Percentiles rank a stretch among this genome's conserved stretches.
These are phyloP conservation scores for Zoanthus sociatus DNA, from an alignment of 92 coral and sea anemone genomes.

Conservation along the genomic window DNA sequence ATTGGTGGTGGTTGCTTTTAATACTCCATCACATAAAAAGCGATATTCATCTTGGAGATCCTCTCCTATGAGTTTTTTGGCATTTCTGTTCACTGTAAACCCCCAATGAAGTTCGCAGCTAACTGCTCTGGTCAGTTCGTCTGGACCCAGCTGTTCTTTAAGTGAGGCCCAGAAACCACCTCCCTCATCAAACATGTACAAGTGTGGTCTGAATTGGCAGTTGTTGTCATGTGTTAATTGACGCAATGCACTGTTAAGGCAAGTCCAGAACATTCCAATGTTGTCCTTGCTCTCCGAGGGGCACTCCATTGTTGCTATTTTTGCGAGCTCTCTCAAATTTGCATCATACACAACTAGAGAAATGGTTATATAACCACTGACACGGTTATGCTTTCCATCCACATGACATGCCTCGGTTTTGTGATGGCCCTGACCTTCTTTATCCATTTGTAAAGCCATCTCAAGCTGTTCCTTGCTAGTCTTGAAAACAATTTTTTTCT, in stretches of 20 bases:
- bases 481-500: constrained; percentile 56
- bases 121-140: constrained; percentile 63
- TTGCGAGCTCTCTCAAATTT: constrained; percentile 62
- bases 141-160: constrained; percentile 58
- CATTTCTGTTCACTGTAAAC: constrained; percentile 67
- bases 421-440: constrained; percentile 62
- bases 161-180: constrained; percentile 73
- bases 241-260: constrained; percentile 55
- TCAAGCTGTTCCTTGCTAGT: constrained; percentile 70
- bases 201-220: constrained; percentile 57
- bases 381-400: constrained; percentile 70
- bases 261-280: constrained; percentile 63
- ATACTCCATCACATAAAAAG: constrained; percentile 44
- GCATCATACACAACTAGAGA: constrained; percentile 67
- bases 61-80: constrained; percentile 70
- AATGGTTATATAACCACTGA: constrained; percentile 66
- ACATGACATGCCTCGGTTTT: constrained; percentile 65
- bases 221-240: constrained; percentile 46
- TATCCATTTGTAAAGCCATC: constrained; percentile 65
- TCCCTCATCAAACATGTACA: constrained; percentile 69
- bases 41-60: constrained; percentile 60
- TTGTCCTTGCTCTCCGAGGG: constrained; percentile 67
- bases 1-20: constrained; percentile 59
- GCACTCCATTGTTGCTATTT: constrained; percentile 69
- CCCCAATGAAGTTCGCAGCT: constrained; percentile 75